Evolutionary conservation across 2,797 vertebrate genomes (phyloP), one percentile per base, ranked within the genome.

Genomic region (Phalloptychus januarius): DNA sequence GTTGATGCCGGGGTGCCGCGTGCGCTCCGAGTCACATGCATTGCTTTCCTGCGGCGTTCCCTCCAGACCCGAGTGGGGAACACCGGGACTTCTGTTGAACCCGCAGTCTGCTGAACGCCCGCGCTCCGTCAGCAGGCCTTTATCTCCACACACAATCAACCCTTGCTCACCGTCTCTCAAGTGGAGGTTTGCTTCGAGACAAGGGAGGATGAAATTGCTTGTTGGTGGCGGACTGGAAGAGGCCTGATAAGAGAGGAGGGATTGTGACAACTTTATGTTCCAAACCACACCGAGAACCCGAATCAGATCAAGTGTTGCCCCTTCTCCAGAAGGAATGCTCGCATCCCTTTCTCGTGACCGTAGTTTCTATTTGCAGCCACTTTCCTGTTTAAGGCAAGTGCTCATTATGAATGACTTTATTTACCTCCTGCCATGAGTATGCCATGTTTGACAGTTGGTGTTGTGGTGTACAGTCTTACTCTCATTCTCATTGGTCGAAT

Each of bases 21-120:
- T 87, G 89, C 63, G 52, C 75, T 54, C 33, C 0, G 11, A 83
- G 72, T 93, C 89, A 88, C 91, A 86, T 89, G 91, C 75, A 12
- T 72, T 40, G 79, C 74, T 83, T 56, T 50, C 48, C 72, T 71
- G 81, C 63, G 74, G 83, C 82, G 78, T 83, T 28, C 71, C 72
- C 33, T 79, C 72, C 40, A 20, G 79, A 6, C 77, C 78, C n/a
- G 65, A 42, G n/a, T 69, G 5, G 54, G 67, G 76, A 63, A 79
- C 74, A 90, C 80, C 85, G 78, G 73, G 76, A 44, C 75, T 61
- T 88, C 86, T 92, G 40, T 89, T 13, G 63, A 81, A 56, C 5
- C 67, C 52, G 54, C 23, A 71, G 48, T 82, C 78, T 75, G 74
- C 72, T 78, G 74, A 74, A 81, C 56, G 76, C 79, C 44, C n/a